Base-by-base conservation (phyloP, 2,797 vertebrate genomes). In the Siniperca scherzeri region DNA sequence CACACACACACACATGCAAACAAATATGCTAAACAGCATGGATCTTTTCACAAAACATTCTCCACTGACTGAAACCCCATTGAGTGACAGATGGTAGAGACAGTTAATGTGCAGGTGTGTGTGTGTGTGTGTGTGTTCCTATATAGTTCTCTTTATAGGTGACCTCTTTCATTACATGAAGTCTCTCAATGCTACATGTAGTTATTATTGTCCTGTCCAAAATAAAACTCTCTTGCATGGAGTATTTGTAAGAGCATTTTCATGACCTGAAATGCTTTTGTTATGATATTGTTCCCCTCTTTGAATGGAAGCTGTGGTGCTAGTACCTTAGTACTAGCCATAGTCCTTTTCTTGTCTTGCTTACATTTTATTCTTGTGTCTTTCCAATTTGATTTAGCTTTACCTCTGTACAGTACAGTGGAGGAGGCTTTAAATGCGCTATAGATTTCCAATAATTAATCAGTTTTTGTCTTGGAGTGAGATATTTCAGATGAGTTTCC, bases 51-150 rank as follows among this genome's bases (percentile, higher is more conserved):
- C 77, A 83, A 85, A 85, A 78, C 56, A 71, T 76, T 82, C 76
- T 89, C 55, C 6, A 21, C 77, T 67, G 65, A 86, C 46, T 76
- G 77, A 91, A 86, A 76, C 81, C 89, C 89, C 78, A 52, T 36
- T 16, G 84, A 87, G 90, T 80, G 70, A 89, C 94, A 92, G 88
- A 93, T 92, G 91, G 90, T 77, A 33, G 73, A 77, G 90, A 82
- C 89, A 84, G 90, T 82, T 80, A 69, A 46, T n/a, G 17, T 38
- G 56, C 27, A 14, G 19, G 69, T 59, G 53, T 71, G 48, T 30
- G 33, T 30, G 30, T 30, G 56, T 40, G 33, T 67, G 53, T 65
- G 53, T 71, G 55, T 53, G 27, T 53, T 25, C 1, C 13, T 77
- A 25, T 19, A 12, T 46, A 12, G 3, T 5, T 30, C 27, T 55